phyloP scores from a whole-genome alignment of 2,113 vertebrate genomes.

The Serinus canaria region DNA sequence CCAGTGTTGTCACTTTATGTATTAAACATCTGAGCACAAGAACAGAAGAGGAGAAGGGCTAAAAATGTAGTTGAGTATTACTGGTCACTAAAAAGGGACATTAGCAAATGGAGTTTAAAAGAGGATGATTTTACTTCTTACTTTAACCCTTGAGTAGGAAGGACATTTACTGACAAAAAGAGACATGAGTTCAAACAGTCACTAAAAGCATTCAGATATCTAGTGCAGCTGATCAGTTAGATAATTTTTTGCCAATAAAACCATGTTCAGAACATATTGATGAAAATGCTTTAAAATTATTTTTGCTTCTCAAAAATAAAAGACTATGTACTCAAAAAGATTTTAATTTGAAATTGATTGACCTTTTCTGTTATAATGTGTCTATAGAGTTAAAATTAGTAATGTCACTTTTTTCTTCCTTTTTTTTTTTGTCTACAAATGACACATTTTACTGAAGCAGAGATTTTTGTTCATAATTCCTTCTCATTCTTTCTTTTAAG shows the following conservation, averaged over 20 bases:
- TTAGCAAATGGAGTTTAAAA: not conserved
- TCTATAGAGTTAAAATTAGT: not conserved
- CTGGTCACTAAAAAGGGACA: not conserved
- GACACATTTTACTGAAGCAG: not conserved
- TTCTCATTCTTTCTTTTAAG: not conserved
- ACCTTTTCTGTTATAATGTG: fast-evolving
- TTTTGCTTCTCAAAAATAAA: not conserved
- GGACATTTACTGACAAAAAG: not conserved
- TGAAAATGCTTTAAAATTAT: not conserved
- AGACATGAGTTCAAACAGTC: not conserved
- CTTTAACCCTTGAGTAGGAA: not conserved
- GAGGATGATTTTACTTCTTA: not conserved
- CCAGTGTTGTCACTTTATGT: not conserved
- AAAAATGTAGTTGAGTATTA: not conserved
- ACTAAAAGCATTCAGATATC: not conserved
- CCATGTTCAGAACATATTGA: not conserved
- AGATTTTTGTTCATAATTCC: not conserved
- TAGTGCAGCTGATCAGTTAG: not conserved
- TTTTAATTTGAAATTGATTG: not conserved
- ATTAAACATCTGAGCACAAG: not conserved
- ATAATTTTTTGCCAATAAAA: not conserved
- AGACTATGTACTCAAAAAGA: not conserved
- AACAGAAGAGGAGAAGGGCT: not conserved
- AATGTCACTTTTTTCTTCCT: not conserved
- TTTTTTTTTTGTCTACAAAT: not conserved